A percentile compares a stretch with the other conserved stretches of the same genome.
These are phyloP conservation scores for Malurus splendens DNA, from an alignment of 2,797 vertebrate species.

Conservation along the genomic window DNA sequence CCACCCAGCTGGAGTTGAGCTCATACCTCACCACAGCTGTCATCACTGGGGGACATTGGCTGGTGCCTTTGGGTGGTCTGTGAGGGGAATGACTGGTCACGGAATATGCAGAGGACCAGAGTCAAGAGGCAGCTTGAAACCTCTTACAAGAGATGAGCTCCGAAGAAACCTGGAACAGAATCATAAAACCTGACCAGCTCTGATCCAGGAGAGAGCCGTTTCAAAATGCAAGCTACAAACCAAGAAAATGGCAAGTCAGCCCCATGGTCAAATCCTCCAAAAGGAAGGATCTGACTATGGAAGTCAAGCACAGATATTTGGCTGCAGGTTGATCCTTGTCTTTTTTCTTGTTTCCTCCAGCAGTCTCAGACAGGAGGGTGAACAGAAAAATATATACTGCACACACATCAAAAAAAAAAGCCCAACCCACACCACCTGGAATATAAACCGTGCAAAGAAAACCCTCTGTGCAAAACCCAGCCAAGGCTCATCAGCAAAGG, in stretches of 20 bases:
- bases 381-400: neutral
- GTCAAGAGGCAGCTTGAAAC: neutral
- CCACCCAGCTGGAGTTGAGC: neutral
- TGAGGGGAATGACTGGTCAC: neutral
- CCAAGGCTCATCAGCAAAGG: conserved; percentile 10
- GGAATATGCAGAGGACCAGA: neutral
- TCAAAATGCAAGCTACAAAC: neutral
- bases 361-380: neutral
- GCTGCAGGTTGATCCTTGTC: neutral
- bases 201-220: neutral
- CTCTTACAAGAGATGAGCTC: neutral
- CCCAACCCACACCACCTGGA: neutral
- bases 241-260: neutral
- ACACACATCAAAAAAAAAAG: too few species aligned
- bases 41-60: neutral
- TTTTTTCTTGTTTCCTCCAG: neutral
- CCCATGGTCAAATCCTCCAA: neutral
- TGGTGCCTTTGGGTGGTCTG: neutral
- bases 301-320: neutral
- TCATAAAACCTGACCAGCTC: neutral
- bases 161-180: neutral
- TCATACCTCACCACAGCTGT: neutral
- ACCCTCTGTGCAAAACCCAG: neutral
- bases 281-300: neutral
- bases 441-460: neutral